A percentile compares a stretch with the other conserved stretches of the same genome.
phyloP scores from a whole-genome alignment of 2,888 invertebrate species.

The Tiphia femorata region DNA sequence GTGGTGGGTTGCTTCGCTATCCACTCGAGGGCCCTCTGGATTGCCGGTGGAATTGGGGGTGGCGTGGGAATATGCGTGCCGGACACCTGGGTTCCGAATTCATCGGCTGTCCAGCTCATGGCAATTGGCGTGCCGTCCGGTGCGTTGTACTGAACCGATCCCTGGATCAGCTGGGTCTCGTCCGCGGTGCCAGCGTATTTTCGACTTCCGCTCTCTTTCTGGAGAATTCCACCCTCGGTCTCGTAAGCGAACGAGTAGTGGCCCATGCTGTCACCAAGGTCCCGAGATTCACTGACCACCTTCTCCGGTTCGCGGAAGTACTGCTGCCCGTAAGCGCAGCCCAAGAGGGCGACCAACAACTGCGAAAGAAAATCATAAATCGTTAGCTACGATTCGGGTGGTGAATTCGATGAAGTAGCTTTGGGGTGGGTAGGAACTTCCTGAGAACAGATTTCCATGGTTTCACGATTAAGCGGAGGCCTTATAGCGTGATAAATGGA shows the following conservation, averaged over 20 bases:
- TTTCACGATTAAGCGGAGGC: no score
- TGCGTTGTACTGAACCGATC: constrained; percentile 66
- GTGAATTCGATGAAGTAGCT: no score
- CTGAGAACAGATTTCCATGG: neutral
- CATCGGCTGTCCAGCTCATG: constrained; percentile 66
- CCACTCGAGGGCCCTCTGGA: constrained; percentile 65
- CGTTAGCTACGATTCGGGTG: no score
- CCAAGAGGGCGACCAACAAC: constrained; percentile 48
- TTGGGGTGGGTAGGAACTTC: neutral
- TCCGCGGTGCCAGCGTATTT: constrained; percentile 65
- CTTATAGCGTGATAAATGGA: no score
- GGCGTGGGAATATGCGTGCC: constrained; percentile 64
- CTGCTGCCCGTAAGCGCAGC: constrained; percentile 43
- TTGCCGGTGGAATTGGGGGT: constrained; percentile 64
- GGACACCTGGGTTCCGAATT: constrained; percentile 63
- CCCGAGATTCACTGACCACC: constrained; percentile 53
- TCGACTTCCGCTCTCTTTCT: constrained; percentile 58
- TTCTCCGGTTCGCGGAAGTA: constrained; percentile 57
- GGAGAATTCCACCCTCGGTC: constrained; percentile 66
- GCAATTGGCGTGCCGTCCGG: constrained; percentile 66
- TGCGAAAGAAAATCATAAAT: constrained; percentile 31
- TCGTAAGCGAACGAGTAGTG: constrained; percentile 63
- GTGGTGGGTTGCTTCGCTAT: constrained; percentile 65
- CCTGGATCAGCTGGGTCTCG: constrained; percentile 64
- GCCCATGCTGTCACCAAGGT: constrained; percentile 62